phyloP scores from a whole-genome alignment of 2,888 invertebrate genomes.

The Artemia sp. region DNA sequence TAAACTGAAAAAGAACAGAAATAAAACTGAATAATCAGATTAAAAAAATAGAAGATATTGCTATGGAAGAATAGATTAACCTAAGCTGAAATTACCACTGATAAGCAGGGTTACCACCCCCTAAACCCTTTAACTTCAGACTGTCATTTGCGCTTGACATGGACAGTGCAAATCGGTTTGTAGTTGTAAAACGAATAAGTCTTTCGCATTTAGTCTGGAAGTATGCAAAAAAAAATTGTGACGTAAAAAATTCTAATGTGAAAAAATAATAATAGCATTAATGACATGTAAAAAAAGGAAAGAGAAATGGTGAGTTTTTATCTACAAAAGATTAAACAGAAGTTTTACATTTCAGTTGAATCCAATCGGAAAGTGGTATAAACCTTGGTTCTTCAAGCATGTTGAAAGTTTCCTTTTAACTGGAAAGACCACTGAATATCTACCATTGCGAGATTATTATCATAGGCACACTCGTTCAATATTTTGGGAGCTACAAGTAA shows the following conservation, averaged over 20 bases:
- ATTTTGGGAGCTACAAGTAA: slow-evolving; percentile 65
- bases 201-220: background rate
- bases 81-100: too few species aligned
- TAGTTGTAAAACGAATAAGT: too few species aligned
- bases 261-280: too few species aligned
- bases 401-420: slow-evolving; percentile 40
- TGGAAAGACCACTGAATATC: slow-evolving; percentile 41
- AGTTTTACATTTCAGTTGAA: slow-evolving; percentile 41
- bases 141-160: too few species aligned
- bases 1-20: too few species aligned
- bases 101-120: too few species aligned
- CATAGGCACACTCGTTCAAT: slow-evolving; percentile 60
- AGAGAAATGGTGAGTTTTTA: background rate
- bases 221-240: background rate
- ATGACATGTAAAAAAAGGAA: background rate
- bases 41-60: too few species aligned
- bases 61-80: too few species aligned
- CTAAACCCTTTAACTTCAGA: too few species aligned
- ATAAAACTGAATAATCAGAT: too few species aligned
- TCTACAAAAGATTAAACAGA: slow-evolving; percentile 6
- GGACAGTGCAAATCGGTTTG: too few species aligned
- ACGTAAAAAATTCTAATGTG: too few species aligned
- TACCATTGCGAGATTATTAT: slow-evolving; percentile 62
- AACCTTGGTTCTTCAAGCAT: slow-evolving; percentile 69
- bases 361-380: slow-evolving; percentile 53